Base-by-base conservation (phyloP, 2,113 vertebrate species). In the Crotalus tigris region DNA sequence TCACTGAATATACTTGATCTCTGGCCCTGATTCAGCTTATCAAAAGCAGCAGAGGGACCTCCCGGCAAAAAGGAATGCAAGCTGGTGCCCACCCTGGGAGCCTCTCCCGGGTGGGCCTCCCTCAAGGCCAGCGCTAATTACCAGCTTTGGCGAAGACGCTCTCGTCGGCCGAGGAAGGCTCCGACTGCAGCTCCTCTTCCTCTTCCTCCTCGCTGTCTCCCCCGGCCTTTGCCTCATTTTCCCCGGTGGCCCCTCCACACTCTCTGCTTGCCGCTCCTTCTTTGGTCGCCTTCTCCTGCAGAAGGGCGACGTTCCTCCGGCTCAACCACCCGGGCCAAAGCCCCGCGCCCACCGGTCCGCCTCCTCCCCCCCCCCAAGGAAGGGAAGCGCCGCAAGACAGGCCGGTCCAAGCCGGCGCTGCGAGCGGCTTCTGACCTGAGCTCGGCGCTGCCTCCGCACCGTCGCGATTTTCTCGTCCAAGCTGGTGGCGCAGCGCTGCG, bases 91-190 rank as follows among this genome's bases (percentile, higher is more conserved):
- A 17, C 29, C 4, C 1, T 15, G 64, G 61, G 12, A n/a, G 12
- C 15, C 13, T n/a, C 11, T 75, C 64, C 64, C 13, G n/a, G 64
- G 11, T 0, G n/a, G 46, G 12, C 29, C 23, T 19, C n/a, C 39
- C 0, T 0, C 3, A n/a, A 1, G 33, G 8, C 12, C 29, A 11
- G 17, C 39, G 3, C 0, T 24, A 39, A 24, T 61, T 92, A 99
- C 99, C 99, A 95, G 99, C 98, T 98, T 98, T 98, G 81, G 98
- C 98, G 64, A 99, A 98, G 92, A 99, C 96, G 86, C 96, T 96
- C 95, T 99, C 99, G 64, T 99, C 99, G 8, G 96, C 97, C 0
- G 98, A 96, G 0, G 98, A 98, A 95, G 98, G 98, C 39, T 98
- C 98, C 0, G 98, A 98, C 0, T 94, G 96, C 15, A 97, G 96